A percentile compares a stretch with the other conserved stretches of the same genome.
These are phyloP conservation scores for Phycodurus eques DNA, from an alignment of 2,113 vertebrate species.

Conservation along the genomic window DNA sequence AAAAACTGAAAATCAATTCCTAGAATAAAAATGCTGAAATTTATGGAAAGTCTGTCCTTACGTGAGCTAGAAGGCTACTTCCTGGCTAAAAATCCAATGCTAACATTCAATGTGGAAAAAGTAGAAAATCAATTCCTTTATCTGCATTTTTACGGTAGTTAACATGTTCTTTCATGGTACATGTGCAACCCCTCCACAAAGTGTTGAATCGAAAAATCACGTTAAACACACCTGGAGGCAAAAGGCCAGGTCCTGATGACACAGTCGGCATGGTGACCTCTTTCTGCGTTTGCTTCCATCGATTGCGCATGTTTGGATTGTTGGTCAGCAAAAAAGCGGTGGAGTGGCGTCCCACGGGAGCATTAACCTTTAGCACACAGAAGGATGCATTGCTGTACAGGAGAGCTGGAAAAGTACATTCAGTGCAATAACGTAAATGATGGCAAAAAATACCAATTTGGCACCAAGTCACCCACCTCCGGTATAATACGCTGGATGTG, in stretches of 20 bases:
- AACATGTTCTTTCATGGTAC: neutral
- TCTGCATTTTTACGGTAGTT: too few relatives aligned
- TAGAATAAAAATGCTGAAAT: neutral
- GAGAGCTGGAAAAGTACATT: slow-evolving; percentile 23
- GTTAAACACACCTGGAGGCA: slow-evolving; percentile 27
- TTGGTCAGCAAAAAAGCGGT: slow-evolving; percentile 61
- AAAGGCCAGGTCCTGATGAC: neutral
- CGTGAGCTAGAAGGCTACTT: neutral
- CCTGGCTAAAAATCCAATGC: neutral
- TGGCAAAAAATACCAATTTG: too few relatives aligned
- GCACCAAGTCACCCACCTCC: too few relatives aligned
- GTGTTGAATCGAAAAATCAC: slow-evolving; percentile 13
- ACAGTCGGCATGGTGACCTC: slow-evolving; percentile 10
- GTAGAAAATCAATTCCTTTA: too few relatives aligned
- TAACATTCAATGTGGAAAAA: too few relatives aligned
- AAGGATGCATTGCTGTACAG: slow-evolving; percentile 15
- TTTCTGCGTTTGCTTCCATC: slow-evolving; percentile 36
- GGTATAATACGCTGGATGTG: too few relatives aligned
- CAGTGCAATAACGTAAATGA: slow-evolving; percentile 2
- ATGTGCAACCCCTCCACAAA: neutral
- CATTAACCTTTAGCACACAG: slow-evolving; percentile 34
- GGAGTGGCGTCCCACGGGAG: slow-evolving; percentile 28
- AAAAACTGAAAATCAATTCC: too few relatives aligned
- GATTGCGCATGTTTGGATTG: slow-evolving; percentile 48
- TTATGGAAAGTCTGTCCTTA: neutral